Evolutionary conservation across 2,888 invertebrate species (phyloP), one percentile per base, ranked within the genome.

Genomic region (Mactromeris polynyma): DNA sequence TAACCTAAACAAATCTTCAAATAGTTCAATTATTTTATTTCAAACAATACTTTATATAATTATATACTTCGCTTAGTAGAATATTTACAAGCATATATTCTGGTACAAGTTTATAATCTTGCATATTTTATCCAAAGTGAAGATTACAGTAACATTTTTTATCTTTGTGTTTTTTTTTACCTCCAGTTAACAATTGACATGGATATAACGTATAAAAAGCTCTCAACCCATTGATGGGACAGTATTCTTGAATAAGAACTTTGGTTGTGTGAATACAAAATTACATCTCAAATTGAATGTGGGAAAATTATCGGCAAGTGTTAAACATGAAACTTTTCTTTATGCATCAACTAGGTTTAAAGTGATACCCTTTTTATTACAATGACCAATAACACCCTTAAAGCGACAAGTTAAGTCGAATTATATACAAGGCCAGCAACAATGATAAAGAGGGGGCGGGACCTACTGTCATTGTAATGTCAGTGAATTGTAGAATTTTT

Each of bases 311-410:
- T 73, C 73, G 14, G 36, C 73, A 73, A 73, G 17, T 14, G 73
- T 33, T 73, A 21, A 73, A 73, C 19, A 36, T 73, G 73, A 73
- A 36, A 33, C 73, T 73, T 73, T 17, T 73, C 33, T 73, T 73
- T 36, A 73, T 73, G 73, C 73, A 73, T 73, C 73, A 73, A 36
- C 73, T 73, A 31, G 7, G 19, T 36, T 73, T 73, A 73, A 73
- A 73, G 36, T 73, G 73, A 73, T 73, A 36, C 73, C 33, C 73
- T 73, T 73, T 73, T 73, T 73, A 73, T 73, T 36, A 33, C 73
- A 73, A 73, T 33, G 73, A 33, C 73, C 33, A 33, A 36, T 26
- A 36, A 36, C 19, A 36, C 73, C 73, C 73, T 73, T 33, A 36
- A 73, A 73, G 73, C 73, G 33, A 73, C 36, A 73, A 73, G 73